Evolutionary conservation across 2,888 invertebrate species (phyloP).

Genomic region (Seira ritae): DNA sequence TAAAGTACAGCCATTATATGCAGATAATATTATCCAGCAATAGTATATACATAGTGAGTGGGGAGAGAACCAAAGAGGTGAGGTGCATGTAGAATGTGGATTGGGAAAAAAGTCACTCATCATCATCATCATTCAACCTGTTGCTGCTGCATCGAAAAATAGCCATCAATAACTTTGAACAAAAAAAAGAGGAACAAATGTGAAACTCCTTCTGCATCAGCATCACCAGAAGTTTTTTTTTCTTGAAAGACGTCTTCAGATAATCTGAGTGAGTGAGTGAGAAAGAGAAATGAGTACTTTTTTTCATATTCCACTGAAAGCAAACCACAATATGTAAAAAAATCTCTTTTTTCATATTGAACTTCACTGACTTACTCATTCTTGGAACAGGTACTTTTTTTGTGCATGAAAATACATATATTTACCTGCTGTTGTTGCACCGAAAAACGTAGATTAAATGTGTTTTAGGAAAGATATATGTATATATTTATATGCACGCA

Average conservation of each 20-base stretch:
- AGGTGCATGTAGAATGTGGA: slow-evolving; percentile 15
- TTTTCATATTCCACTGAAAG: slow-evolving; percentile 54
- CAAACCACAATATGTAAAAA: slow-evolving; percentile 59
- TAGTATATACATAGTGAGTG: slow-evolving; percentile 27
- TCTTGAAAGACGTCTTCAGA: slow-evolving; percentile 25
- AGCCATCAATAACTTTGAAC: slow-evolving; percentile 47
- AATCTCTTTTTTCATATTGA: slow-evolving; percentile 44
- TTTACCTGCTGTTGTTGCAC: slow-evolving; percentile 21
- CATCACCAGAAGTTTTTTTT: slow-evolving; percentile 2
- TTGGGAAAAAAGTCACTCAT: slow-evolving; percentile 56
- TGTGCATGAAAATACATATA: slow-evolving; percentile 34
- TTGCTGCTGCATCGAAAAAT: slow-evolving; percentile 30
- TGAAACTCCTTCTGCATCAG: too few relatives aligned
- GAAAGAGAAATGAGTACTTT: slow-evolving; percentile 17
- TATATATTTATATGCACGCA: too few relatives aligned
- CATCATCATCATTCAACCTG: slow-evolving; percentile 60
- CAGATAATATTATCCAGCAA: slow-evolving; percentile 38
- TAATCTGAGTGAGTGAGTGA: slow-evolving; percentile 31
- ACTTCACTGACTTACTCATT: background rate
- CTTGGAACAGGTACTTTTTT: slow-evolving; percentile 63
- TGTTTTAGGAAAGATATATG: too few relatives aligned
- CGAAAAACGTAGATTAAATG: slow-evolving; percentile 12
- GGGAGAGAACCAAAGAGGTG: background rate
- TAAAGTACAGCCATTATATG: slow-evolving; percentile 36
- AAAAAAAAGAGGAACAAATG: slow-evolving; percentile 29